Percentiles rank a stretch among this genome's conserved stretches.
Evolutionary conservation across 92 coral and sea anemone genomes (phyloP).

Genomic region (Epizoanthus ramosus): DNA sequence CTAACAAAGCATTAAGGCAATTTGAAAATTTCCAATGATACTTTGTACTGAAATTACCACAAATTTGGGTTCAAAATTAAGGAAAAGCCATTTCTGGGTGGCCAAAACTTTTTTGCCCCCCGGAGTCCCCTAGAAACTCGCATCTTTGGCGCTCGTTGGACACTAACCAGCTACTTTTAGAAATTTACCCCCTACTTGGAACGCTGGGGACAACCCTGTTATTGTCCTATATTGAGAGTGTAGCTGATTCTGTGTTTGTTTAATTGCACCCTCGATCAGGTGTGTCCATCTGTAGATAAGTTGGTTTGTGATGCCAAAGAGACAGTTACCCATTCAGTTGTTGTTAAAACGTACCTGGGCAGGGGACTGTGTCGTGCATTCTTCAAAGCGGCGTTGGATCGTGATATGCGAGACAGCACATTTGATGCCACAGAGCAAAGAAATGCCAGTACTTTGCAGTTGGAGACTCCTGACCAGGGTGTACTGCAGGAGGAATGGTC

Average conservation of each 20-base stretch:
- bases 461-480: conserved; percentile 21
- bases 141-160: too few relatives aligned
- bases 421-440: conserved; percentile 74
- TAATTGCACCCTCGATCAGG: conserved; percentile 36
- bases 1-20: too few relatives aligned
- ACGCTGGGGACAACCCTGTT: too few relatives aligned
- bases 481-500: conserved; percentile 39
- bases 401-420: conserved; percentile 74
- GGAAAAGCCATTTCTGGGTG: too few relatives aligned
- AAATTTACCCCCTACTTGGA: too few relatives aligned
- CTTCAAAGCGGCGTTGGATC: conserved; percentile 69
- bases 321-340: conserved; percentile 41
- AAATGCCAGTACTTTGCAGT: background rate
- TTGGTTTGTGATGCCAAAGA: conserved; percentile 58
- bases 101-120: too few relatives aligned
- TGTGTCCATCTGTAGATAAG: conserved; percentile 59
- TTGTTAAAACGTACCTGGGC: conserved; percentile 53
- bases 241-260: background rate
- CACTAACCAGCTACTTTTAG: too few relatives aligned
- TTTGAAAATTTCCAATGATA: too few relatives aligned
- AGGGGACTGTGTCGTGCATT: conserved; percentile 71
- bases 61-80: too few relatives aligned
- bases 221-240: too few relatives aligned
- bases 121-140: too few relatives aligned
- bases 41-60: too few relatives aligned